Evolutionary conservation across 2,113 vertebrate species (phyloP).

Genomic region (Neolamprologus tretocephalus): DNA sequence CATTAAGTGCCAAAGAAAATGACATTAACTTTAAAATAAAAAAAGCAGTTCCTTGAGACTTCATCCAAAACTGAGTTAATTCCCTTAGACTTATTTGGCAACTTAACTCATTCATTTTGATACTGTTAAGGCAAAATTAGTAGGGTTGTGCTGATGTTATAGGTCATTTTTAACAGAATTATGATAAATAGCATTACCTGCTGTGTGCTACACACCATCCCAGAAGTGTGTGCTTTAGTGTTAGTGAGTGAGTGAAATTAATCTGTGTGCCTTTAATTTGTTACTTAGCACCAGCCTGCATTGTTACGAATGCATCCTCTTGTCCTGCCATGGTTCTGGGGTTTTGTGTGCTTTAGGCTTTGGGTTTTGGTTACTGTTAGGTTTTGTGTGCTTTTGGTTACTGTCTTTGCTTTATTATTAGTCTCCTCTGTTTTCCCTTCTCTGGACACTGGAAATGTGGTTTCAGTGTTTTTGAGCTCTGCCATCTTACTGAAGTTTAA

Average conservation of each 20-base stretch:
- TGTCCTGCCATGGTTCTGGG: neutral
- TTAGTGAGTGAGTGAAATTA: neutral
- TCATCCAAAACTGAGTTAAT: neutral
- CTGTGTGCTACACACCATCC: neutral
- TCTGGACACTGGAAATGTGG: neutral
- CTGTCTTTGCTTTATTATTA: neutral
- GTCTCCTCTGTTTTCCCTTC: neutral
- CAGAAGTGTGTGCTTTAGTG: neutral
- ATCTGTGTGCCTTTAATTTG: neutral
- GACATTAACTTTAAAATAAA: neutral
- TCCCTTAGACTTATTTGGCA: rapidly evolving
- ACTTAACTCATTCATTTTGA: neutral
- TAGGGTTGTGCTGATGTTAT: rapidly evolving
- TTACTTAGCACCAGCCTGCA: neutral
- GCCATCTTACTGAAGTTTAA: neutral
- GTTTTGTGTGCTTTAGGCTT: neutral
- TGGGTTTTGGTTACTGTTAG: neutral
- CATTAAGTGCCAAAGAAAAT: neutral
- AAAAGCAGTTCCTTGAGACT: neutral
- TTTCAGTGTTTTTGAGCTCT: neutral
- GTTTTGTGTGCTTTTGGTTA: neutral
- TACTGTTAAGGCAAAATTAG: neutral
- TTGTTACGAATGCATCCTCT: neutral
- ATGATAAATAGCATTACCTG: neutral
- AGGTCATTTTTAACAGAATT: rapidly evolving